These are phyloP conservation scores for Protobothrops flavoviridis DNA, from an alignment of 2,113 vertebrate species.

Conservation along the genomic window DNA sequence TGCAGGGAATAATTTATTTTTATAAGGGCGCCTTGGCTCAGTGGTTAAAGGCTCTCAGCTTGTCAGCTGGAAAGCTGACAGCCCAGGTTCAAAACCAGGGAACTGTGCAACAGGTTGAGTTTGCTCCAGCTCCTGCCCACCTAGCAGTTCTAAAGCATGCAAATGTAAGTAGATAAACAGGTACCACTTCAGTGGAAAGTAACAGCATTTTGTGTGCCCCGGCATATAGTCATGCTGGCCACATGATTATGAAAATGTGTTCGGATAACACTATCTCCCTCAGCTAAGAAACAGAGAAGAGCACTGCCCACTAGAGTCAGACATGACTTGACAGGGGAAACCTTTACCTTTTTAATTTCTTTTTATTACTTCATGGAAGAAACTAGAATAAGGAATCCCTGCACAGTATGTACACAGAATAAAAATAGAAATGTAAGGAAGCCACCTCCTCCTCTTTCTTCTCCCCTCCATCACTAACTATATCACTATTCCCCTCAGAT, in stretches of 20 bases:
- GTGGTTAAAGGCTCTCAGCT: neutral
- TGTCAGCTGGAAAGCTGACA: neutral
- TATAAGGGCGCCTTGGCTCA: neutral
- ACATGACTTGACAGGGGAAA: neutral
- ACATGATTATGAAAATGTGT: neutral
- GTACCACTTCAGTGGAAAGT: neutral
- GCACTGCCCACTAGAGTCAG: neutral
- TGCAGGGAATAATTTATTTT: neutral
- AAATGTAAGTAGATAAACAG: neutral
- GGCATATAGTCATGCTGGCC: neutral
- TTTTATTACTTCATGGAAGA: neutral
- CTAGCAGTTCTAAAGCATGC: neutral
- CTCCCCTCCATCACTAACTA: neutral
- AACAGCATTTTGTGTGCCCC: neutral
- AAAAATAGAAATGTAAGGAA: neutral
- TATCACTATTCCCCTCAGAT: neutral
- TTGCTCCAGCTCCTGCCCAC: neutral
- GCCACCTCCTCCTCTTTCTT: neutral
- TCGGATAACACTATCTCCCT: neutral
- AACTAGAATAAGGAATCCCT: neutral
- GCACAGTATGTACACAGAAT: neutral
- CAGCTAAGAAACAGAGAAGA: neutral
- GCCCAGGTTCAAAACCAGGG: neutral
- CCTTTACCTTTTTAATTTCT: neutral
- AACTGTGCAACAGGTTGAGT: neutral